These are phyloP conservation scores for Podarcis lilfordi DNA, from an alignment of 2,797 vertebrate genomes.

Conservation along the genomic window DNA sequence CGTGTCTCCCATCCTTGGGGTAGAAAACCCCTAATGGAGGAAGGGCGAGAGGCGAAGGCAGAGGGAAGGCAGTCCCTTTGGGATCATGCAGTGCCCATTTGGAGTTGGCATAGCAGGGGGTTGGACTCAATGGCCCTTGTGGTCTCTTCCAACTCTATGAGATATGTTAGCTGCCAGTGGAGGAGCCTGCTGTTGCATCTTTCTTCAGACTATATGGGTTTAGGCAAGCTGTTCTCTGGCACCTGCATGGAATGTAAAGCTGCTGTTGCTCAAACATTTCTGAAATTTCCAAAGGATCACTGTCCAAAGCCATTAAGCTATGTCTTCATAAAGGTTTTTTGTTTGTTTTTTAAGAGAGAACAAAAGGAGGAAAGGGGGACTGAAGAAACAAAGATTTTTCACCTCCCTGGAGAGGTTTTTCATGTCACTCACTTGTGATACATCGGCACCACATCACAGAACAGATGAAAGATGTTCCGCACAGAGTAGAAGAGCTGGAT, in stretches of 20 bases:
- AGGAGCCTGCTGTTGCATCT: neutral
- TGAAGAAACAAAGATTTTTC: no score
- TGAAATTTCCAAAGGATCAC: neutral
- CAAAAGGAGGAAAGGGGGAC: no score
- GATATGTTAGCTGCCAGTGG: neutral
- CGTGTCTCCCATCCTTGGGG: no score
- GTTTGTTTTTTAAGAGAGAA: neutral
- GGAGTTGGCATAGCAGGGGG: neutral
- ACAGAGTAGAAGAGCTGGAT: constrained; percentile 94
- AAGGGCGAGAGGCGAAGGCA: no score
- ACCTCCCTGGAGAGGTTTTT: accelerated
- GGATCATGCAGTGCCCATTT: no score
- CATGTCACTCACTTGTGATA: constrained; percentile 91
- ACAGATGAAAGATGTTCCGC: constrained; percentile 95
- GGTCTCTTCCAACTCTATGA: neutral
- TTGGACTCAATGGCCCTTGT: no score
- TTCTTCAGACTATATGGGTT: neutral
- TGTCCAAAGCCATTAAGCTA: no score
- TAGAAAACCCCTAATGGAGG: neutral
- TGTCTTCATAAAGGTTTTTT: no score
- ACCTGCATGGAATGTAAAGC: neutral
- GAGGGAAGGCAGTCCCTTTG: neutral
- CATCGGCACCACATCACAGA: constrained; percentile 95
- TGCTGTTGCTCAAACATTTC: no score
- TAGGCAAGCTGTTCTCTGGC: neutral